Base-by-base conservation (phyloP, 2,888 invertebrate species). In the Bibio marci region DNA sequence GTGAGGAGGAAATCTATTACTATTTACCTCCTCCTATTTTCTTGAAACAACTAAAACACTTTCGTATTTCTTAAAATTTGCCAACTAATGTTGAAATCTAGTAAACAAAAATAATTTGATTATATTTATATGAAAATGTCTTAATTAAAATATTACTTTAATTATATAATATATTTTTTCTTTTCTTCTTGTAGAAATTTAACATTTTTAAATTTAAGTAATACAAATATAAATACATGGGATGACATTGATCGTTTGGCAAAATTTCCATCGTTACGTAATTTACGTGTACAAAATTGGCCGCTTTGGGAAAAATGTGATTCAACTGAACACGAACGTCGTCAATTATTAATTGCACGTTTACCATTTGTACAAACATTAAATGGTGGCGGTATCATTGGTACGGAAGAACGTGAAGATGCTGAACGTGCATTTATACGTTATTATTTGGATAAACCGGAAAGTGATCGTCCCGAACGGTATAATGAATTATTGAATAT, bases 371-470 rank as follows among this genome's bases (percentile, higher is more conserved):
- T 92, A 34, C 70, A 74, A 46, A 81, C 81, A 38, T 64, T 94
- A 31, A 94, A 94, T 63, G 92, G 92, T 1, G 91, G 92, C 41
- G 85, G 82, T 14, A 71, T 71, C 12, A 86, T 94, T 48, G 76
- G 77, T 27, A 70, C 69, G 0, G 81, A 83, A 48, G 94, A 94
- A 57, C 69, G 91, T 41, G 90, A 91, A 59, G 82, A 88, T 53
- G 85, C 92, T 12, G 94, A 94, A 58, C 68, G 92, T 43, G 86
- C 90, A 46, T 94, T 92, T 61, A 86, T 94, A 49, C 71, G 94
- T 42, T 79, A 86, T 56, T 92, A 85, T 58, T 82, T 87, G 81
- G 82, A 88, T 55, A 79, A 80, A 51, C 80, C 85, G 2, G 82
- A 82, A 59, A 74, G 77, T 41, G 82, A 85, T 51, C 69, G 80